A percentile compares a stretch with the other conserved stretches of the same genome.
Evolutionary conservation across 2,113 vertebrate genomes (phyloP).

Genomic region (Anas platyrhynchos): DNA sequence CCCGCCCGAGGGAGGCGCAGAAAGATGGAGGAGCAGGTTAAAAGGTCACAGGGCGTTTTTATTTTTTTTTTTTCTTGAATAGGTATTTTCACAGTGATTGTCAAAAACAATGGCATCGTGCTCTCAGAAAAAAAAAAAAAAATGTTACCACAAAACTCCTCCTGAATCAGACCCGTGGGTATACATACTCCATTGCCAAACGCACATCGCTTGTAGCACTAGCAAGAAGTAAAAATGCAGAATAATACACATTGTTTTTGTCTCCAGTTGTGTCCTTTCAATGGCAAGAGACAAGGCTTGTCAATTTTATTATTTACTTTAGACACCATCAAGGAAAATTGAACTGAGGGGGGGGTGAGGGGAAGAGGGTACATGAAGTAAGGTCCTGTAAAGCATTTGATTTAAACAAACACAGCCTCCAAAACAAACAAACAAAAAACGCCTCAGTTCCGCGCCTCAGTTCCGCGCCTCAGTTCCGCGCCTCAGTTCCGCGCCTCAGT

Average conservation of each 20-base stretch:
- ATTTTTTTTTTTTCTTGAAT: rapidly evolving
- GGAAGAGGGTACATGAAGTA: background rate
- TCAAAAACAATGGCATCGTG: background rate
- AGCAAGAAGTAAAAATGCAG: background rate
- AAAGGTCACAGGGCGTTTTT: background rate
- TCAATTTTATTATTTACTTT: background rate
- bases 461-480: too few species aligned
- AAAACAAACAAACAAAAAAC: too few species aligned
- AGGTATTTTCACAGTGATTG: background rate
- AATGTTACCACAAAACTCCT: background rate
- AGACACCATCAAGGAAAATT: background rate
- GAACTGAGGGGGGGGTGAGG: background rate
- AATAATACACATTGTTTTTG: background rate
- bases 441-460: too few species aligned
- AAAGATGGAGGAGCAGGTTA: background rate
- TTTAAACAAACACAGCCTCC: background rate
- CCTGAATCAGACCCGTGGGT: background rate
- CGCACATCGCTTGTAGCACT: background rate
- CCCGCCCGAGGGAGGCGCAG: background rate
- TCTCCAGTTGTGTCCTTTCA: background rate
- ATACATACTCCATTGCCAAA: background rate
- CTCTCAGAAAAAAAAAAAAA: rapidly evolving
- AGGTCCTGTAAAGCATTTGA: background rate
- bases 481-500: too few species aligned
- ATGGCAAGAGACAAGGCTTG: background rate